A percentile compares a stretch with the other conserved stretches of the same genome.
Evolutionary conservation across 2,888 invertebrate species (phyloP).

Genomic region (Eurois occulta): DNA sequence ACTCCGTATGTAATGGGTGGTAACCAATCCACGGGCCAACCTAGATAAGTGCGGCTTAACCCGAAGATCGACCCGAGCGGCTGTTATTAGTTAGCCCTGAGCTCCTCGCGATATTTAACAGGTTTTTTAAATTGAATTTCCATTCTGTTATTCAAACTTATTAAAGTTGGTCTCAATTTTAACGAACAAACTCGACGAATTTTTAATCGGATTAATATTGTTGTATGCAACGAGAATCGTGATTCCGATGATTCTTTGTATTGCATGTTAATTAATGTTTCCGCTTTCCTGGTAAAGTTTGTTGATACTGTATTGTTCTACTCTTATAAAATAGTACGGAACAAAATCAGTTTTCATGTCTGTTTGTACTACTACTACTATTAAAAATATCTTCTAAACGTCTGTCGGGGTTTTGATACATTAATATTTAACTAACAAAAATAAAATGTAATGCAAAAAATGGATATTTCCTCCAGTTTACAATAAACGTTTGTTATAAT

Average conservation of each 20-base stretch:
- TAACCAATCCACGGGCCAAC: no score
- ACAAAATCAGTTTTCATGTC: neutral
- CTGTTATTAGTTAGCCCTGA: neutral
- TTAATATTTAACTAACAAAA: neutral
- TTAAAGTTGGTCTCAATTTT: slow-evolving; percentile 41
- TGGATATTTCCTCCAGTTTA: neutral
- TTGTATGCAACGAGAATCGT: slow-evolving; percentile 9
- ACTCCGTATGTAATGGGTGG: neutral
- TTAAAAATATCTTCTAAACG: neutral
- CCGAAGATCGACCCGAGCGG: no score
- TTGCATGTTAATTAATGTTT: slow-evolving; percentile 18
- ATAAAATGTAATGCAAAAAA: neutral
- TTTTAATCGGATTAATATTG: slow-evolving; percentile 47
- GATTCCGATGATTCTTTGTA: slow-evolving; percentile 19
- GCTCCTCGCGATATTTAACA: neutral
- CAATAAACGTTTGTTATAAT: neutral
- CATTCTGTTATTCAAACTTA: slow-evolving; percentile 47
- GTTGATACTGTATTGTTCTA: neutral
- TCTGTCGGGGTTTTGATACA: neutral
- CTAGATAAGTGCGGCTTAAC: no score
- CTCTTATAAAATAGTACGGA: neutral
- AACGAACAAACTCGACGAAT: slow-evolving; percentile 30
- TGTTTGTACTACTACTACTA: neutral
- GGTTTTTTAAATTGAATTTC: slow-evolving; percentile 24
- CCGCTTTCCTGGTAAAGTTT: neutral